Base-by-base conservation (phyloP, 2,888 invertebrate species). In the Ochropacha duplaris region DNA sequence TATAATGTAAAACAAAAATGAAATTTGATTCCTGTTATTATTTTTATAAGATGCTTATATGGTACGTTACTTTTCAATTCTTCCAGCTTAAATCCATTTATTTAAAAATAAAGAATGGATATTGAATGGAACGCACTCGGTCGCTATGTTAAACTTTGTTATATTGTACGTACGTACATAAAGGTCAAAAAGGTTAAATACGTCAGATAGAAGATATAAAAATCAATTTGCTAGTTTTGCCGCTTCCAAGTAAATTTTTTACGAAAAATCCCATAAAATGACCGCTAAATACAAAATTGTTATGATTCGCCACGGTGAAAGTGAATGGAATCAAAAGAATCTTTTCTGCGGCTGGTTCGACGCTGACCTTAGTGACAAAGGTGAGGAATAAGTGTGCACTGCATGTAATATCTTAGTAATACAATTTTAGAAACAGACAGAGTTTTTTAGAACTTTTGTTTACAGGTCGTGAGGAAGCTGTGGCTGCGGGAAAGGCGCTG, bases 311-410 rank as follows among this genome's bases (percentile, higher is more conserved):
- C 96, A 96, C 72, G 96, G 96, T 57, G 96, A 96, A 90, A 96
- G 95, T 78, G 95, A 95, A 83, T 96, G 96, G 94, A 96, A 96
- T 74, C 94, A 95, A 81, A 94, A 94, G 75, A 96, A 96, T 86
- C 88, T 95, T 49, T 96, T 96, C 76, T 96, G 96, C 73, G 96
- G 96, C 39, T 96, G 96, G 96, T 95, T 90, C 71, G 96, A 96
- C 76, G 95, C 95, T 55, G 93, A 94, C 71, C 92, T 96, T 22
- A 95, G 95, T 70, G 94, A 94, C 64, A 94, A 95, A 87, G 96
- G 96, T 95, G 83, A 84, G 19, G n/a, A 19, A n/a, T n/a, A n/a
- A 16, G 9, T 19, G 16, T 44, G 9, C 19, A 44, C 19, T 44
- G 2, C 4, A 44, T 44, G 44, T 19, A 44, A 44, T 19, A 26